Base-by-base conservation (phyloP, 2,797 vertebrate genomes). In the Peromyscus attwateri region DNA sequence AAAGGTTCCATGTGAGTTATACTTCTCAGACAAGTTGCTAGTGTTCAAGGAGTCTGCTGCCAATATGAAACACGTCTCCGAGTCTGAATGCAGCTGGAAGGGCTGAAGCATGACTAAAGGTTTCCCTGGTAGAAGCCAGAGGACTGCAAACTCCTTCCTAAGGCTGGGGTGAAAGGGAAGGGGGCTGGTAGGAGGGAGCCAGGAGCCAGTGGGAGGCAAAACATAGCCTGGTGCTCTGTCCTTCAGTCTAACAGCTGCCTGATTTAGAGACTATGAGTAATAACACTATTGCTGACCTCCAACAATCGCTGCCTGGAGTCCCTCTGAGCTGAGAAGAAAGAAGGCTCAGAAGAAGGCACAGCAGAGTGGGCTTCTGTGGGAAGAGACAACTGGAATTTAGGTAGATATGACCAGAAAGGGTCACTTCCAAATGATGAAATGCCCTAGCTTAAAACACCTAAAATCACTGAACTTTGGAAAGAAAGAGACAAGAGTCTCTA, bases 41-140 rank as follows among this genome's bases (percentile, higher is more conserved):
- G 57, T 83, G 73, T 66, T 95, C 46, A 70, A 60, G 82, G 94
- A 82, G 68, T 94, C 73, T 76, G 70, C 75, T 70, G 68, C 91
- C 91, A 84, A 90, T n/a, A 62, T 40, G 95, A 93, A 95, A 96
- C 49, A 79, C 92, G 80, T 77, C 93, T 88, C n/a, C 60, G 60
- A 57, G 77, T 80, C 85, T 94, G 60, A 81, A 62, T 31, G 11
- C 25, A 62, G 76, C 81, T 55, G 57, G 62, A 90, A 46, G 87
- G 79, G 43, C 94, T 80, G 89, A 62, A 11, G 6, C 31, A 43
- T 93, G 96, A 97, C 68, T 70, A 79, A 95, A 68, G 43, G 14
- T 93, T 96, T 97, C 92, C 94, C 49, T 89, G 25, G 75, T 21
- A 40, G 66, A 76, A 96, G 83, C 76, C 68, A 66, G 17, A 95